Base-by-base conservation (phyloP, 2,113 vertebrate genomes). In the Genyomyrus donnyi region DNA sequence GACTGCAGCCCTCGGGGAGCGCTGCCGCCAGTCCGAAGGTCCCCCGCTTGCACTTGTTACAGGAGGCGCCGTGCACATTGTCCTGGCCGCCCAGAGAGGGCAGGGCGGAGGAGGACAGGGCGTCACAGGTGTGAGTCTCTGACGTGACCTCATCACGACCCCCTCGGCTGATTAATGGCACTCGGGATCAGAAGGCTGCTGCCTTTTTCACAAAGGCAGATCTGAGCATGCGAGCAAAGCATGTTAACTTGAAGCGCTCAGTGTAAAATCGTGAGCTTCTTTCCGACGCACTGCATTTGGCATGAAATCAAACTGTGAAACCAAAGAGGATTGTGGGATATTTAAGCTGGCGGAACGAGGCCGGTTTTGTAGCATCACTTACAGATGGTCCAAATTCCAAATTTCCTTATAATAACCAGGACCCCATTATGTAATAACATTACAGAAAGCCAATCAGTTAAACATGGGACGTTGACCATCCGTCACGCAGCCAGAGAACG, bases 51-150 rank as follows among this genome's bases (percentile, higher is more conserved):
- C 98, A 99, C 90, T 97, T 94, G 45, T 95, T 95, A 93, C 98
- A 99, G 7, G 94, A 96, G 0, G 94, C 94, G 0, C 98, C 97
- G 10, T 96, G 91, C 11, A 97, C 98, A 0, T 98, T 97, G 66
- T 95, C 96, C 98, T 99, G 86, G 17, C 39, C n/a, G 83, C n/a
- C 74, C 74, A 42, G 35, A 0, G 66, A 58, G 3, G 35, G 35
- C 13, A 42, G 35, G 74, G 70, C n/a, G 70, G 0, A 7, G 8
- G 66, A 58, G 3, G 35, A 35, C 13, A 42, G 35, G 74, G 70
- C n/a, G 70, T 77, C 31, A 74, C 13, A 77, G 15, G 11, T 2
- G 4, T 19, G 13, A 19, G 35, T 42, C 74, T 39, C 74, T 19
- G 35, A 19, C 3, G 35, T 8, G 35, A 19, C 74, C 27, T 17